Base-by-base conservation (phyloP, 2,797 vertebrate species). In the Typhlichthys eigenmanni region DNA sequence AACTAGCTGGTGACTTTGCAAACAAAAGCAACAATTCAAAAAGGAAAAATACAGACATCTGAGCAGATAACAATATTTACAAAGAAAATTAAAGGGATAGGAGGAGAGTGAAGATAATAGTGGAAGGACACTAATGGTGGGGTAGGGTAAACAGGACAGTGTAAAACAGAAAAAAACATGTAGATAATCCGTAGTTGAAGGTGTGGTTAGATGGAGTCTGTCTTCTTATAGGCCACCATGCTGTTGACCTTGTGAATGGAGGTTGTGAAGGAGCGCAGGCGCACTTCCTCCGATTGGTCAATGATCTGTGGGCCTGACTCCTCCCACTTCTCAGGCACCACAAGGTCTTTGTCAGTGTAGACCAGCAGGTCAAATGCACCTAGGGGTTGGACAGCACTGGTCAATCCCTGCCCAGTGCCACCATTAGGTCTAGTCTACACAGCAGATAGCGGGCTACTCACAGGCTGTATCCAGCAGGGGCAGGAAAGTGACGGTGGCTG, bases 171-270 rank as follows among this genome's bases (percentile, higher is more conserved):
- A 55, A 10, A 32, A 24, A 24, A 19, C 2, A 19, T 17, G 16
- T 19, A 6, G 47, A 48, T 1, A 0, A 48, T 12, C 11, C 2
- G 9, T 17, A 24, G 24, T 4, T 4, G 4, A 14, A 2, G 17
- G 7, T 13, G 45, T 0, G 43, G 10, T 65, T 72, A 93, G 46
- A 82, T 71, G 0, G 87, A 90, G 84, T 95, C 91, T 10, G 89
- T 92, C 74, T 81, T 90, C 92, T 91, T 98, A 89, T 97, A 99
- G 10, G 95, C 95, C 84, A 99, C 96, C 73, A 87, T 92, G 71
- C 95, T 97, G 61, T 94, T 96, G 5, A 98, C 96, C 84, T 97
- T 98, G 88, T 99, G 97, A 84, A 99, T 95, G 1, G 96, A 95
- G 1, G 96, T 98, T 24, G 96, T 98, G 83, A 98, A 98, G 46